Evolutionary conservation across 1,140 invertebrate species (phyloP).

Genomic region (Formica selysi): DNA sequence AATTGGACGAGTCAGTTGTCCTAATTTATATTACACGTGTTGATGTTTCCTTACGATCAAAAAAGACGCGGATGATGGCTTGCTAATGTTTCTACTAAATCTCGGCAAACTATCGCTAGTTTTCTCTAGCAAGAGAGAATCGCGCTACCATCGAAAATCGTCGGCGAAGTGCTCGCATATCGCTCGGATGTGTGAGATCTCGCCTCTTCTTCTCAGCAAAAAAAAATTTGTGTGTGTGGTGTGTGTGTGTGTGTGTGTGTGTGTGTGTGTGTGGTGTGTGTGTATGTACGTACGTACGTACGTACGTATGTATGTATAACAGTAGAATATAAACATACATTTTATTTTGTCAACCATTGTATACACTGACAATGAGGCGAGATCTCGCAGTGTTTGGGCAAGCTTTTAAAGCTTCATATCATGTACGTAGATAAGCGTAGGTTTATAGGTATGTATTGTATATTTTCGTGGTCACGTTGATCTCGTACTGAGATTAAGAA

Average conservation of each 20-base stretch:
- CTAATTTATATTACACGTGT: slow-evolving; percentile 15
- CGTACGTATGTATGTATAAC: neutral
- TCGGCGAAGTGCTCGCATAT: neutral
- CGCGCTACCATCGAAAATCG: neutral
- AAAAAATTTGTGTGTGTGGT: neutral
- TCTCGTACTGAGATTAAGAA: slow-evolving; percentile 43
- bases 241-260: too few relatives aligned
- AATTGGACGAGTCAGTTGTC: neutral
- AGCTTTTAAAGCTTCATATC: slow-evolving; percentile 70
- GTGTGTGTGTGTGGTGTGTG: too few relatives aligned
- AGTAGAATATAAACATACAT: neutral
- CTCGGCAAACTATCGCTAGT: neutral
- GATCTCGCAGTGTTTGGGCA: slow-evolving; percentile 29
- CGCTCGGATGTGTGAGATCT: slow-evolving; percentile 2
- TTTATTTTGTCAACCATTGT: slow-evolving; percentile 54
- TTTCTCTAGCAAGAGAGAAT: neutral
- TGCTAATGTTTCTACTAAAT: slow-evolving; percentile 31
- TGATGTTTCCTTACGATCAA: slow-evolving; percentile 54
- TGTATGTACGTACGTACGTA: too few relatives aligned
- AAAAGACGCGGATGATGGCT: neutral
- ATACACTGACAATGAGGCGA: neutral
- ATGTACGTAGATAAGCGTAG: slow-evolving; percentile 64
- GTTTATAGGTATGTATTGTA: slow-evolving; percentile 54
- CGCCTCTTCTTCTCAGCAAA: neutral
- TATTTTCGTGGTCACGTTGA: slow-evolving; percentile 48